These are phyloP conservation scores for Temnothorax unifasciatus DNA, from an alignment of 2,888 invertebrate species.

Conservation along the genomic window DNA sequence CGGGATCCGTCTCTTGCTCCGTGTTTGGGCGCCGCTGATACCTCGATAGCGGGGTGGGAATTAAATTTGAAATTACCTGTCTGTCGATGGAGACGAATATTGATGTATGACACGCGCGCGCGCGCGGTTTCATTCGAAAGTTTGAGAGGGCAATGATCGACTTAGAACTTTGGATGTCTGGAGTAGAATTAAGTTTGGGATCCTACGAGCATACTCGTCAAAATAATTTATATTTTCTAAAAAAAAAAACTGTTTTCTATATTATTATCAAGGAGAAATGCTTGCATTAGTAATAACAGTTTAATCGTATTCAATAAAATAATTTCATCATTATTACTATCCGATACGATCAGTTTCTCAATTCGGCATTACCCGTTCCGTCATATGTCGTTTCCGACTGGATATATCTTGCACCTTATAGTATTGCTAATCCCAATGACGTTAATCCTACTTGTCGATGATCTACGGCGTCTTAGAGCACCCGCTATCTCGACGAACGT, in stretches of 20 bases:
- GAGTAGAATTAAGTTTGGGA: not conserved
- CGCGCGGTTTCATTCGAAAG: not conserved
- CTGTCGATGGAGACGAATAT: not conserved
- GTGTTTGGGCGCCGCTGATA: constrained; percentile 15
- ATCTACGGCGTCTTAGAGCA: constrained; percentile 52
- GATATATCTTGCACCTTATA: constrained; percentile 1
- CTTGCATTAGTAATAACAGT: not conserved
- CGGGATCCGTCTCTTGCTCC: constrained; percentile 54
- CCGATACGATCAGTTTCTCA: not conserved
- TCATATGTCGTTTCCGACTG: constrained; percentile 14
- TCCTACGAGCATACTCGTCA: not conserved
- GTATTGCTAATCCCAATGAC: constrained; percentile 45
- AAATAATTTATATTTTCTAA: not conserved
- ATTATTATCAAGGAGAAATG: not conserved
- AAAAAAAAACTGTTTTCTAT: not conserved
- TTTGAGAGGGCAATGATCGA: not conserved
- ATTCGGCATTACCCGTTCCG: not conserved
- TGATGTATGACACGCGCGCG: not conserved
- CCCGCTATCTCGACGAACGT: constrained; percentile 51
- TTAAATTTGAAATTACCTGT: not conserved
- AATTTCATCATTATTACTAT: constrained; percentile 19
- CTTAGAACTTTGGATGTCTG: not conserved
- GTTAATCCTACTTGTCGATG: constrained; percentile 41
- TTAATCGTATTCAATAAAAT: constrained; percentile 11
- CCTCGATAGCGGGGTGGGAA: not conserved